A percentile compares a stretch with the other conserved stretches of the same genome.
These are phyloP conservation scores for Geotria australis DNA, from an alignment of 2,797 vertebrate species.

Conservation along the genomic window DNA sequence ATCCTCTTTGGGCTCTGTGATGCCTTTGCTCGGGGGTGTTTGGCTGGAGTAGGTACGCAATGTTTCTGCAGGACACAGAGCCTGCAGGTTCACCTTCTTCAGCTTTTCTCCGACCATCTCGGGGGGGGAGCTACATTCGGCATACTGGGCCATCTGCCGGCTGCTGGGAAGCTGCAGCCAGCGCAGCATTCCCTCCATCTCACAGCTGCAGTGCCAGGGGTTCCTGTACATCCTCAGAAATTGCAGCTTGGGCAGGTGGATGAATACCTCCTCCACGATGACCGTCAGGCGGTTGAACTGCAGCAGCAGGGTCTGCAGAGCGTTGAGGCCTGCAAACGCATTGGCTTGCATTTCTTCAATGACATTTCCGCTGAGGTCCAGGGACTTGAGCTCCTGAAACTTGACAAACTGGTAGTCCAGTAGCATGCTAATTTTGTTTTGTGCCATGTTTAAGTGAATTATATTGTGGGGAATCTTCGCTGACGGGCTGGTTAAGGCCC, in stretches of 20 bases:
- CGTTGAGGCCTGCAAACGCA: conserved; percentile 46
- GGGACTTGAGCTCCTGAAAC: conserved; percentile 37
- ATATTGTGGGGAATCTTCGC: conserved; percentile 50
- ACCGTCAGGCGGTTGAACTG: conserved; percentile 53
- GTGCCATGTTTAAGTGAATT: conserved; percentile 59
- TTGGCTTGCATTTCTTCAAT: conserved; percentile 43
- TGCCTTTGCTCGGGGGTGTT: neutral
- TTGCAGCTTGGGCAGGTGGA: conserved; percentile 31
- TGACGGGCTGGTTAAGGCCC: conserved; percentile 30
- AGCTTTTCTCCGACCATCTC: conserved; percentile 32
- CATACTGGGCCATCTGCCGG: conserved; percentile 60
- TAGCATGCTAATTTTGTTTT: conserved; percentile 46
- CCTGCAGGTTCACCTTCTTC: conserved; percentile 26
- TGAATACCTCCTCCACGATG: conserved; percentile 42
- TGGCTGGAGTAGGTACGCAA: too few species aligned
- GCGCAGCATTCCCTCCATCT: conserved; percentile 41
- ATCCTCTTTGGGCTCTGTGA: too few species aligned
- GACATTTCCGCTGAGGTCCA: conserved; percentile 77
- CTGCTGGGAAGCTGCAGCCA: conserved; percentile 62
- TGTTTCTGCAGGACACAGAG: conserved; percentile 15
- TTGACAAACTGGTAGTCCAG: conserved; percentile 49
- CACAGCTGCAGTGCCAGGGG: conserved; percentile 60
- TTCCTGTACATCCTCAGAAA: conserved; percentile 80
- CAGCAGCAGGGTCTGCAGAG: conserved; percentile 55
- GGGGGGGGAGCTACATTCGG: conserved; percentile 33